A percentile compares a stretch with the other conserved stretches of the same genome.
Evolutionary conservation across 1,140 invertebrate genomes (phyloP).

Genomic region (Ctenoplectra terminalis): DNA sequence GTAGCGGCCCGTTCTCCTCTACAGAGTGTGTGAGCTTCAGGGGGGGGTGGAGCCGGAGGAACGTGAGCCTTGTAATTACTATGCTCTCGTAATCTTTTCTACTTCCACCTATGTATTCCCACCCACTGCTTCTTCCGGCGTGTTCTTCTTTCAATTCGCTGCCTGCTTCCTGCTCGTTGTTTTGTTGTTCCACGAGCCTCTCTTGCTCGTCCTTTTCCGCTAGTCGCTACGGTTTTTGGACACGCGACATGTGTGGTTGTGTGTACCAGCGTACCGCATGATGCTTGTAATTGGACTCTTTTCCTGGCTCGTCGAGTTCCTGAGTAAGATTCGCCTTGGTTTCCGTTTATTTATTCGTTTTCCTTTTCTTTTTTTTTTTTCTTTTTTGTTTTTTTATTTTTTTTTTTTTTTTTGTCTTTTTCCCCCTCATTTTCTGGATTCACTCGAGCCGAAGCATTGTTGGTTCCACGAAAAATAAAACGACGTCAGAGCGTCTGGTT

Average conservation of each 20-base stretch:
- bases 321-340: neutral
- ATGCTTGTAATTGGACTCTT: conserved; percentile 18
- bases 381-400: neutral
- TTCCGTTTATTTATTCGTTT: neutral
- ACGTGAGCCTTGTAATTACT: conserved; percentile 68
- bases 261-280: neutral
- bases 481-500: neutral
- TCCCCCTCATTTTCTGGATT: neutral
- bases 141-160: conserved; percentile 43
- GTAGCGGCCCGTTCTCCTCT: conserved; percentile 28
- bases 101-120: conserved; percentile 26
- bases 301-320: neutral
- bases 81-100: conserved; percentile 59
- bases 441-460: neutral
- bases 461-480: neutral
- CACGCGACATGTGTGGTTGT: too few species aligned
- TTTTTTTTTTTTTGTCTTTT: too few species aligned
- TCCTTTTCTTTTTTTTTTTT: too few species aligned
- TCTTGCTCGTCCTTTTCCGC: conserved; percentile 3
- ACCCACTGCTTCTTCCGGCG: conserved; percentile 13
- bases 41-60: conserved; percentile 56
- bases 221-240: neutral
- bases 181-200: conserved; percentile 29
- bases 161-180: conserved; percentile 23
- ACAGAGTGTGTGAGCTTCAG: conserved; percentile 48